Conservation (phyloP, 2,113 vertebrate species). For the Sprattus sprattus region DNA sequence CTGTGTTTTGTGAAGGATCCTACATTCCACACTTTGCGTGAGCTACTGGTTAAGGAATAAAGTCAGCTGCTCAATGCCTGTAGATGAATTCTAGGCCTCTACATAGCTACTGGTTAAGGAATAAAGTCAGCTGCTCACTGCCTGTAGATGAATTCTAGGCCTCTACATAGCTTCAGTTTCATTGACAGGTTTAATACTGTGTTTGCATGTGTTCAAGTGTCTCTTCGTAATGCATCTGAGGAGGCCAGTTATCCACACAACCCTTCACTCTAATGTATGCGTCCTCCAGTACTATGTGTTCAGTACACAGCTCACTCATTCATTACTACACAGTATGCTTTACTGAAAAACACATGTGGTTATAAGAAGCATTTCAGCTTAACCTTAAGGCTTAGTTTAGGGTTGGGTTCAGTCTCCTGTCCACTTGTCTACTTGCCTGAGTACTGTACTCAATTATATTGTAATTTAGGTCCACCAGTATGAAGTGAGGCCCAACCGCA, state of each 20-base stretch:
- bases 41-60: background rate
- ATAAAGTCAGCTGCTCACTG: background rate
- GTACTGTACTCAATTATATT: background rate
- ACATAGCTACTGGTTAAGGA: background rate
- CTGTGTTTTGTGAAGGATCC: constrained; percentile 11
- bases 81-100: background rate
- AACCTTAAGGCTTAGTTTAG: background rate
- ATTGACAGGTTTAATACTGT: constrained; percentile 21
- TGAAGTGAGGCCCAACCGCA: background rate
- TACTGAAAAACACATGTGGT: background rate
- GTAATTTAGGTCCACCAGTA: background rate
- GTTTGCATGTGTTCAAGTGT: background rate
- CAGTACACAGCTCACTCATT: background rate
- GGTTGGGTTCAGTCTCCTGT: background rate
- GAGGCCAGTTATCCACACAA: too few relatives aligned
- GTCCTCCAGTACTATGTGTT: background rate
- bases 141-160: background rate
- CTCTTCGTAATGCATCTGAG: too few relatives aligned
- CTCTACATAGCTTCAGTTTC: background rate
- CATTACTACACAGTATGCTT: too few relatives aligned
- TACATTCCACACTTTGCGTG: background rate
- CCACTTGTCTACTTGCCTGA: background rate
- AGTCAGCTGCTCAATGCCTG: background rate
- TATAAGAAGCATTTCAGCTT: background rate
- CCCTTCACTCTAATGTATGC: too few relatives aligned